Percentiles rank a stretch among this genome's conserved stretches.
phyloP scores from a whole-genome alignment of 2,113 vertebrate genomes.

The Neoarius graeffei region DNA sequence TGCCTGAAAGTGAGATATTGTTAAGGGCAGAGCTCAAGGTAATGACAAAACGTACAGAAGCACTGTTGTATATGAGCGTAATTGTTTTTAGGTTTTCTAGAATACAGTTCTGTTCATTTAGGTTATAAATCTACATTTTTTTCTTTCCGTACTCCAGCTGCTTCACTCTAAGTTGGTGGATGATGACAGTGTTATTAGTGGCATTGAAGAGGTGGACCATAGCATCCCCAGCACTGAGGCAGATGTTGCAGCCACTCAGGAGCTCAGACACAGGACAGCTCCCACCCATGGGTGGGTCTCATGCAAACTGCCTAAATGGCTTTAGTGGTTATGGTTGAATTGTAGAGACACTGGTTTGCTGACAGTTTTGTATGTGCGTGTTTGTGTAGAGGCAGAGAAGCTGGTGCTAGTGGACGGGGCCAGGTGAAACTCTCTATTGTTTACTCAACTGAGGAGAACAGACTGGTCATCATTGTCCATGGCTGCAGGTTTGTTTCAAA shows the following conservation, averaged over 20 bases:
- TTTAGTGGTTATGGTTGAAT: background rate
- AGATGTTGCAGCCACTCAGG: slow-evolving; percentile 64
- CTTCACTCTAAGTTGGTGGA: slow-evolving; percentile 69
- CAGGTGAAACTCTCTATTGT: slow-evolving; percentile 81
- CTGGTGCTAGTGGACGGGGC: slow-evolving; percentile 57
- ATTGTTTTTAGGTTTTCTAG: background rate
- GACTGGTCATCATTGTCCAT: slow-evolving; percentile 79
- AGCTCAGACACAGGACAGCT: slow-evolving; percentile 66
- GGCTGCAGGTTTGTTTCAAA: slow-evolving; percentile 78
- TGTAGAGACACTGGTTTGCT: background rate
- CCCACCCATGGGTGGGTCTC: slow-evolving; percentile 63
- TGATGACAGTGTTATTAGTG: slow-evolving; percentile 30
- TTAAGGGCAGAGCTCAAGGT: slow-evolving; percentile 80
- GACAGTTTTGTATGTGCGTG: background rate
- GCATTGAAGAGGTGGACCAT: slow-evolving; percentile 24
- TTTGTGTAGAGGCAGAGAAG: slow-evolving; percentile 54
- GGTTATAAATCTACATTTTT: background rate
- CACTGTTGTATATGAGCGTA: background rate
- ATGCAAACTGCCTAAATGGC: background rate
- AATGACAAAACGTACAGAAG: background rate
- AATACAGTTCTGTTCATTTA: background rate
- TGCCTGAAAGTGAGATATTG: slow-evolving; percentile 79
- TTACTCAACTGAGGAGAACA: slow-evolving; percentile 80
- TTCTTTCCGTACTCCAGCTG: slow-evolving; percentile 58
- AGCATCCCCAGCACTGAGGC: slow-evolving; percentile 66